Evolutionary conservation across 1,140 invertebrate species (phyloP), one percentile per base, ranked within the genome.

Genomic region (Acromyrmex heyeri): DNA sequence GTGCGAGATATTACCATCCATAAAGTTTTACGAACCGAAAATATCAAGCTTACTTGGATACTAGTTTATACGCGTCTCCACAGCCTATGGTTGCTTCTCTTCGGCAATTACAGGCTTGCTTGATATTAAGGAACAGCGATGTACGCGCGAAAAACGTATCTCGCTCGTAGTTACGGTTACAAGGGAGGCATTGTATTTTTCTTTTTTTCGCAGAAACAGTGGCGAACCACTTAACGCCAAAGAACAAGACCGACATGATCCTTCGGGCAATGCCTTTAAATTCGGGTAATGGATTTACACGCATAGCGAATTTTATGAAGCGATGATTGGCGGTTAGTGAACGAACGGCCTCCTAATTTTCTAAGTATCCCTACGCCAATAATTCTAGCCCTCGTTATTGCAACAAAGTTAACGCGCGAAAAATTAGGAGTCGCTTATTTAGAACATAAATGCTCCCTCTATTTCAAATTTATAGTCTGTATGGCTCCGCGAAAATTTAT

Each of bases 1-100:
- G 65, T 61, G 5, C 24, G 77, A 67, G 38, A 90, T 92, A 90
- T 89, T 92, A 73, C 82, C 87, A 50, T 73, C 48, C 82, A 75
- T 92, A 92, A 92, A 92, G 57, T 86, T 91, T 91, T 91, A 92
- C 86, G 91, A 92, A 92, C 82, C 76, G 83, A 90, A 91, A 91
- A 91, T 91, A 92, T 91, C 83, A 79, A 91, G 86, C 70, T 82
- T 70, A 78, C 48, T 81, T 53, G 44, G 34, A 64, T 67, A 65
- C 48, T 57, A 24, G 18, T 8, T 59, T 61, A 30, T 53, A 85
- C 16, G 18, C 53, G 24, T 48, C 18, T 57, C 6, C 10, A 14
- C 18, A 72, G 48, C 24, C n/a, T 83, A 24, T 78, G 2, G n/a
- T n/a, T 72, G 14, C 34, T 30, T 8, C 57, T 53, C 48, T 64